A percentile compares a stretch with the other conserved stretches of the same genome.
These are phyloP conservation scores for Hesperophylax magnus DNA, from an alignment of 1,140 invertebrate species.

Conservation along the genomic window DNA sequence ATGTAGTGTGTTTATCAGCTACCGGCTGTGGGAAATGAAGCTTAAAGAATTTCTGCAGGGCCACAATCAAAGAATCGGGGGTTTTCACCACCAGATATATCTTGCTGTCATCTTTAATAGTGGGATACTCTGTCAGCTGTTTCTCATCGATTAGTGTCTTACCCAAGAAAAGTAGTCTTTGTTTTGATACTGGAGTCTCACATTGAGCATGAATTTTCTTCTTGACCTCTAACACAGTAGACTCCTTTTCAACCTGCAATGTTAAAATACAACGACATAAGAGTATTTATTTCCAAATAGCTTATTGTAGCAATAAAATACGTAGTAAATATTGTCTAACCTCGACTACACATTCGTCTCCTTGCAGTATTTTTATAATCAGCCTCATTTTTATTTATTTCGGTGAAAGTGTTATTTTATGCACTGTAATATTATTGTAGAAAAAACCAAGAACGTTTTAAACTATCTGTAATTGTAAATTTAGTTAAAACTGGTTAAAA, in stretches of 20 bases:
- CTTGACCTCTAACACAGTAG: constrained; percentile 65
- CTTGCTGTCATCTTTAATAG: constrained; percentile 58
- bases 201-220: constrained; percentile 60
- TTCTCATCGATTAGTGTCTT: constrained; percentile 29
- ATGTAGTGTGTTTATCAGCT: constrained; percentile 59
- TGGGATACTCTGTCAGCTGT: constrained; percentile 2
- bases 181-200: constrained; percentile 61
- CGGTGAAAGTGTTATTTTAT: no score
- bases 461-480: no score
- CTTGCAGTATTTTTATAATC: constrained; percentile 65
- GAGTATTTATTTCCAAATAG: not conserved
- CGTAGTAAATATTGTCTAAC: constrained; percentile 54
- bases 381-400: constrained; percentile 61
- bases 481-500: no score
- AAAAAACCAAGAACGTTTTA: no score
- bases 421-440: no score
- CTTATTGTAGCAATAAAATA: not conserved
- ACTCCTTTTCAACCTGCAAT: constrained; percentile 62
- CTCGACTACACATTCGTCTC: constrained; percentile 64
- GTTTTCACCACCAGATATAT: constrained; percentile 65
- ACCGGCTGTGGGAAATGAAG: constrained; percentile 62
- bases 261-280: not conserved
- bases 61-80: constrained; percentile 62
- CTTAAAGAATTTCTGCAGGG: constrained; percentile 62
- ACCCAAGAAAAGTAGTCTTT: constrained; percentile 54